Conservation (phyloP, 1,140 invertebrate genomes). For the Drosophila lacertosa region DNA sequence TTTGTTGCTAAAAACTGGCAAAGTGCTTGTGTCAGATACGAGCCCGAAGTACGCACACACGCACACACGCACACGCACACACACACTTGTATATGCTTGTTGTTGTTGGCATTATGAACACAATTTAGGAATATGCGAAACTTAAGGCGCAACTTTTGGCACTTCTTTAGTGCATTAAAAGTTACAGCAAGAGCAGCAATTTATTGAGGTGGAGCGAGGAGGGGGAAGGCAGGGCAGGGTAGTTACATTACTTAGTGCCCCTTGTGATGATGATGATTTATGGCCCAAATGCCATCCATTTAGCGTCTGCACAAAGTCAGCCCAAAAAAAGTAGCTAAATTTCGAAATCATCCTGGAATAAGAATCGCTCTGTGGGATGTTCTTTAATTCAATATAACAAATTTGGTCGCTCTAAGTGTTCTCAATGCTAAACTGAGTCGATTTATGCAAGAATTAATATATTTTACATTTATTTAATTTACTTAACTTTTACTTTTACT, state of each 20-base stretch:
- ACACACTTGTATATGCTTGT: neutral
- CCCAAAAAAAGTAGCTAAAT: neutral
- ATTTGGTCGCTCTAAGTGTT: too few relatives aligned
- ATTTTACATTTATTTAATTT: too few relatives aligned
- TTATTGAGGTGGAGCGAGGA: neutral
- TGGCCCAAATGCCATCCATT: conserved; percentile 15
- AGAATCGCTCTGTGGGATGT: neutral
- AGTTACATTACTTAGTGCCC: neutral
- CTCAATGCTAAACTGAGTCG: too few relatives aligned
- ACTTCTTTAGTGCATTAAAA: conserved; percentile 51
- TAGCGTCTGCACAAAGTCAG: neutral
- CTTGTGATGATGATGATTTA: conserved; percentile 21
- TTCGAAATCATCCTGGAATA: neutral
- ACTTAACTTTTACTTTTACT: too few relatives aligned
- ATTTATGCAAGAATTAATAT: too few relatives aligned
- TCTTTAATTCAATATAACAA: too few relatives aligned
- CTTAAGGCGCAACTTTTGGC: conserved; percentile 45
- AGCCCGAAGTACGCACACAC: neutral
- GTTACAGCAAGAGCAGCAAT: conserved; percentile 17
- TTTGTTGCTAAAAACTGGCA: conserved; percentile 24
- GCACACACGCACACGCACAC: neutral
- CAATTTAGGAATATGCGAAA: conserved; percentile 22
- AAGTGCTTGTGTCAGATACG: conserved; percentile 32
- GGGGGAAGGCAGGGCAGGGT: too few relatives aligned
- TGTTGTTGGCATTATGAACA: neutral